Conservation (phyloP, 2,797 vertebrate genomes). For the Austrolebias charrua region DNA sequence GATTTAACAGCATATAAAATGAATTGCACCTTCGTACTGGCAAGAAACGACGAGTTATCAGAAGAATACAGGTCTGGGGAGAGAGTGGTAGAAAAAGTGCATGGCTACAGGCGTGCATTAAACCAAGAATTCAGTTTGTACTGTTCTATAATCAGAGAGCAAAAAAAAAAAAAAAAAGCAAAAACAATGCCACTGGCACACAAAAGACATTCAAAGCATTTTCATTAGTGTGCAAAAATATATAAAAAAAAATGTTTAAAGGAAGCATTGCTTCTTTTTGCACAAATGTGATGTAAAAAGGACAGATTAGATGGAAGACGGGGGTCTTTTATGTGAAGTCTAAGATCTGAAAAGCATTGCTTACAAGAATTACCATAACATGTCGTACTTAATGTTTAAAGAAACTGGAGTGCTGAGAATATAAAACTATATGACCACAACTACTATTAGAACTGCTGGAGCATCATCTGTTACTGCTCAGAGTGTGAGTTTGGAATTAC, state of each 20-base stretch:
- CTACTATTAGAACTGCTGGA: too few species aligned
- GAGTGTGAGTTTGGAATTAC: too few species aligned
- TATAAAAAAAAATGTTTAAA: constrained; percentile 45
- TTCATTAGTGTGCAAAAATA: constrained; percentile 71
- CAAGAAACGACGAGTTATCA: constrained; percentile 66
- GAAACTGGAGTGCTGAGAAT: constrained; percentile 34
- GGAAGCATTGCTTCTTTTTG: constrained; percentile 69
- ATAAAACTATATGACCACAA: constrained; percentile 11
- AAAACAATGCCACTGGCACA: constrained; percentile 68
- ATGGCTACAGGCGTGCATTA: constrained; percentile 79
- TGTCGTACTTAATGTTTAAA: constrained; percentile 15
- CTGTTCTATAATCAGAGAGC: constrained; percentile 75
- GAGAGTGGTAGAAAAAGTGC: constrained; percentile 56
- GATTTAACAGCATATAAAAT: too few species aligned
- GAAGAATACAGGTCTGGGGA: constrained; percentile 65
- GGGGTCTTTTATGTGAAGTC: constrained; percentile 32
- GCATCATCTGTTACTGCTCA: neutral
- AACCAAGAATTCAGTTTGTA: constrained; percentile 76
- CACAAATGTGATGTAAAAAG: constrained; percentile 57
- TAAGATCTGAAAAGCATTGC: constrained; percentile 40
- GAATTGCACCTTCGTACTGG: constrained; percentile 53
- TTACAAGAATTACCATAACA: constrained; percentile 32
- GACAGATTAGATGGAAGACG: constrained; percentile 50
- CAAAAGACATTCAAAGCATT: constrained; percentile 68
- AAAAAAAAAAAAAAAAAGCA: constrained; percentile 35